Conservation (phyloP, 1,140 invertebrate species). For the Anoplophora glabripennis region DNA sequence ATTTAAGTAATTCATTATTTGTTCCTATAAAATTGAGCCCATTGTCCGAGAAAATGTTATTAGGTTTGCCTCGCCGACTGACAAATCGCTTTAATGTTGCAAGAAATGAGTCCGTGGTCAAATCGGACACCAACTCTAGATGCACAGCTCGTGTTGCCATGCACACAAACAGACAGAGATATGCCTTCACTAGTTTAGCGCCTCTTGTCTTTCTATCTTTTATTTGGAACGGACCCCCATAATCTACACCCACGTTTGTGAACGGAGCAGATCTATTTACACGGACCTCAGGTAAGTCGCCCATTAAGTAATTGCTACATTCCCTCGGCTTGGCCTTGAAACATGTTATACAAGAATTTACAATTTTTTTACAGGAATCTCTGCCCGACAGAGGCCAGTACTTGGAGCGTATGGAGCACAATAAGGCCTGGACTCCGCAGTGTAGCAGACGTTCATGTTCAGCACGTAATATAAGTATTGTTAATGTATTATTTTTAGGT, state of each 20-base stretch:
- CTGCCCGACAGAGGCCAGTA: background rate
- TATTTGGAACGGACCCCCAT: conserved; percentile 29
- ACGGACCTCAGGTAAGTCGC: conserved; percentile 2
- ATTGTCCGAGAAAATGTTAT: conserved; percentile 23
- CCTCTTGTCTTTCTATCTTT: conserved; percentile 1
- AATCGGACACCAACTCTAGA: conserved; percentile 39
- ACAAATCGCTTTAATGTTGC: conserved; percentile 36
- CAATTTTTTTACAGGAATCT: background rate
- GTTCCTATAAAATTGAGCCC: conserved; percentile 31
- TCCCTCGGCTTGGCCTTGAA: background rate
- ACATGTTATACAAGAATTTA: background rate
- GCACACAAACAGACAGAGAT: conserved; percentile 11
- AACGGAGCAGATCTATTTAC: conserved; percentile 25
- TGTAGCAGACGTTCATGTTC: conserved; percentile 4
- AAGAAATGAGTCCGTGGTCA: conserved; percentile 32
- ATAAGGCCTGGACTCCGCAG: background rate
- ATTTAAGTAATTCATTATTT: background rate
- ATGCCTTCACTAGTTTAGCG: background rate
- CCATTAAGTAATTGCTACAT: background rate
- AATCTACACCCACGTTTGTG: conserved; percentile 34
- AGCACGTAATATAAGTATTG: too few relatives aligned
- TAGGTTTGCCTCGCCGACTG: conserved; percentile 16
- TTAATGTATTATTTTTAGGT: too few relatives aligned
- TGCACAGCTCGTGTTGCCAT: conserved; percentile 38
- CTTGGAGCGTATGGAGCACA: background rate